Evolutionary conservation across 2,113 vertebrate genomes (phyloP).

Genomic region (Cryptoleucopteryx plumbea): DNA sequence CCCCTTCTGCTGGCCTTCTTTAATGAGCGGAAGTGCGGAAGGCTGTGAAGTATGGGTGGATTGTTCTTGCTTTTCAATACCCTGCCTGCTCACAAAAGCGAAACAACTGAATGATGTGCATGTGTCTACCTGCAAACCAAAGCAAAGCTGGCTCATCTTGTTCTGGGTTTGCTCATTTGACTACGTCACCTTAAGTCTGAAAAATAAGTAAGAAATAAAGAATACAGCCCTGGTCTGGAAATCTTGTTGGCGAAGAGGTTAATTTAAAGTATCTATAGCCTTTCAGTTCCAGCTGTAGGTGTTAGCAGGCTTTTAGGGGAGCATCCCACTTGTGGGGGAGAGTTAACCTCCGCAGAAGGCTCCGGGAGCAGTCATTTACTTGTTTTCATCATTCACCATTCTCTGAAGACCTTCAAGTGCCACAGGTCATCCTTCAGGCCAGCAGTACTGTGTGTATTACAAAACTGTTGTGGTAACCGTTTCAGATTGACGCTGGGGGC

Average conservation of each 20-base stretch:
- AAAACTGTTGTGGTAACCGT: background rate
- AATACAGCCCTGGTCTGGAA: background rate
- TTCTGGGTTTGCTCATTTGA: background rate
- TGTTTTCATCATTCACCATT: background rate
- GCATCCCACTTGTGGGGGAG: background rate
- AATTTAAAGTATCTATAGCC: background rate
- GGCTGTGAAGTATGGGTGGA: background rate
- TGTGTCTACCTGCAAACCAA: background rate
- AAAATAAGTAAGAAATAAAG: background rate
- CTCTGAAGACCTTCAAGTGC: background rate
- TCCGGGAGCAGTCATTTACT: background rate
- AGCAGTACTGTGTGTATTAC: background rate
- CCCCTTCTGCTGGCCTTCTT: background rate
- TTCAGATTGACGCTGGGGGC: accelerated
- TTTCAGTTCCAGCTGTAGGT: background rate
- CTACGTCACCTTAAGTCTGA: background rate
- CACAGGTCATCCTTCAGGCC: background rate
- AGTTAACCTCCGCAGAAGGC: background rate
- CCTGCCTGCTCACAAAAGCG: background rate
- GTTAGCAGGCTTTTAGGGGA: background rate
- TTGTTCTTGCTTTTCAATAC: background rate
- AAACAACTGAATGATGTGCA: background rate
- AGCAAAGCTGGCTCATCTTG: background rate
- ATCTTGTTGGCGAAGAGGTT: background rate
- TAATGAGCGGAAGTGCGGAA: background rate